Conservation (phyloP, 2,113 vertebrate genomes). For the Antechinus flavipes region DNA sequence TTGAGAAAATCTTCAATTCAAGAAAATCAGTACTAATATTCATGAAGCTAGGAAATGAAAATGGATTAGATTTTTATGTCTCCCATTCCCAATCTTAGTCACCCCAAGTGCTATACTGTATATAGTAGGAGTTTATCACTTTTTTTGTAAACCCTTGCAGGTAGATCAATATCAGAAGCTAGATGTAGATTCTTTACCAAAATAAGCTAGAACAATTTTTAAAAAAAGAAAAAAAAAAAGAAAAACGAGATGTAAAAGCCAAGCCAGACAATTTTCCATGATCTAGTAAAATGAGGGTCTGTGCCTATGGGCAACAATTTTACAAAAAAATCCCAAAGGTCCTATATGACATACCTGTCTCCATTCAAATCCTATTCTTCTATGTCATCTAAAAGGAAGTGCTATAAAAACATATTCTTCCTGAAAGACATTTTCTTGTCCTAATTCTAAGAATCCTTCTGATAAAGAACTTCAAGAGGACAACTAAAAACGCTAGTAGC, state of each 20-base stretch:
- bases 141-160: neutral
- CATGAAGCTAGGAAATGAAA: neutral
- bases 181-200: neutral
- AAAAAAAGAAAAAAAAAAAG: neutral
- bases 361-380: neutral
- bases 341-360: neutral
- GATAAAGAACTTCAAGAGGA: neutral
- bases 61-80: neutral
- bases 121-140: neutral
- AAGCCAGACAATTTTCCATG: neutral
- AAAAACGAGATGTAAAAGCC: neutral
- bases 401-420: neutral
- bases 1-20: neutral
- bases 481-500: neutral
- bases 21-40: neutral
- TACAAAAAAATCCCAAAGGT: neutral
- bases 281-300: neutral
- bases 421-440: neutral
- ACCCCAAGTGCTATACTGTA: neutral
- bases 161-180: neutral
- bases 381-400: neutral
- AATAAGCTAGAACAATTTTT: neutral
- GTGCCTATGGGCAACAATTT: neutral
- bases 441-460: conserved; percentile 11
- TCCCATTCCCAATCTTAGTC: neutral